Evolutionary conservation across 1,140 invertebrate genomes (phyloP), one percentile per base, ranked within the genome.

Genomic region (Micrasema minimum): DNA sequence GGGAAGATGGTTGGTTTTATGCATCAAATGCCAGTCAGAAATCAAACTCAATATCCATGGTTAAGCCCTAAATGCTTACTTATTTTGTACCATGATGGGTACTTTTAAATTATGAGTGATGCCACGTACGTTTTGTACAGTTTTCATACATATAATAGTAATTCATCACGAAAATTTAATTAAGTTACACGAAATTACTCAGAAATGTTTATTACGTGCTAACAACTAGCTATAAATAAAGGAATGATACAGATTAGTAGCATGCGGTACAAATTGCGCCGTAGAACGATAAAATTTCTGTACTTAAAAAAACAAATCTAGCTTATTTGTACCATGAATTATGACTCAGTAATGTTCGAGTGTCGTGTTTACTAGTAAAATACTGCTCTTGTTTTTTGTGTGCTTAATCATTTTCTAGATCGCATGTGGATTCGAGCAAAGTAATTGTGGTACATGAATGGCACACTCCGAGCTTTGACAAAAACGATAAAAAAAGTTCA

Each of bases 261-360:
- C 51, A 37, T 45, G 43, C 43, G 7, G 26, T 31, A 69, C 66
- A 64, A 53, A 64, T 64, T 70, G 64, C 62, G 50, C 41, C n/a
- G 68, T 65, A 31, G 3, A 31, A 31, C 26, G 26, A 31, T 31
- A 31, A 31, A n/a, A 31, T 7, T 31, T 31, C 26, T 2, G 26
- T n/a, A n/a, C 26, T 31, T 31, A 31, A 31, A 31, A 31, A 31
- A 31, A 31, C 26, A 31, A 31, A 31, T 31, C 26, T 31, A 31
- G 26, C 26, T 31, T 31, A 31, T 31, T 31, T 31, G 7, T 31
- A 31, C 26, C 26, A 31, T 16, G 62, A 31, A 41, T 41, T 38
- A 41, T 65, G 72, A 70, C 53, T 53, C 69, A 70, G 23, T 55
- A 64, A 75, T 75, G 73, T 61, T 59, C 48, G 23, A 55, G 73